phyloP scores from a whole-genome alignment of 1,140 invertebrate genomes.

The Cotesia glomerata region DNA sequence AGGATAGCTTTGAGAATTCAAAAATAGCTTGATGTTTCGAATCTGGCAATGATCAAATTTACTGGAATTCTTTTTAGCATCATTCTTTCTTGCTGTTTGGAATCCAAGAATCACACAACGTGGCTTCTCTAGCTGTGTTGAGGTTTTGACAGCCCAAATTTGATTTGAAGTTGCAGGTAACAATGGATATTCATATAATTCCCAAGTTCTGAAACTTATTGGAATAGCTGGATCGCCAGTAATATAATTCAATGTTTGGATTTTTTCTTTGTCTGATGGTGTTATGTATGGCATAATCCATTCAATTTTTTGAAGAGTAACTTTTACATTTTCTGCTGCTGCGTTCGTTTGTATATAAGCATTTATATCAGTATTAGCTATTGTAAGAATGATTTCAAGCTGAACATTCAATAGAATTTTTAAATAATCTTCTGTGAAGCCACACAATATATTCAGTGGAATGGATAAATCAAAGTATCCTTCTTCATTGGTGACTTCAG shows the following conservation, averaged over 20 bases:
- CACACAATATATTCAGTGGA: slow-evolving; percentile 52
- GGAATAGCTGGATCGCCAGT: too few species aligned
- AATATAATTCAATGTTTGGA: neutral
- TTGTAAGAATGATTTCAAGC: slow-evolving; percentile 57
- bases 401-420: slow-evolving; percentile 57
- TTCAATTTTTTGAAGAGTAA: neutral
- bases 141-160: too few species aligned
- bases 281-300: too few species aligned
- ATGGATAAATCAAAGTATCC: slow-evolving; percentile 50
- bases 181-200: neutral
- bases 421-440: slow-evolving; percentile 60
- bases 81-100: neutral
- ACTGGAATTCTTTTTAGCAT: neutral
- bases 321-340: neutral
- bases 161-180: too few species aligned
- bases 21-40: too few species aligned
- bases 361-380: neutral
- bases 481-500: slow-evolving; percentile 21
- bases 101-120: neutral
- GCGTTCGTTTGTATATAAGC: neutral
- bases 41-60: too few species aligned
- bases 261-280: too few species aligned
- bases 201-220: neutral
- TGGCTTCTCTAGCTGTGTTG: too few species aligned
- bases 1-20: too few species aligned